Evolutionary conservation across 2,888 invertebrate genomes (phyloP), one percentile per base, ranked within the genome.

Genomic region (Epistrophella euchroma): DNA sequence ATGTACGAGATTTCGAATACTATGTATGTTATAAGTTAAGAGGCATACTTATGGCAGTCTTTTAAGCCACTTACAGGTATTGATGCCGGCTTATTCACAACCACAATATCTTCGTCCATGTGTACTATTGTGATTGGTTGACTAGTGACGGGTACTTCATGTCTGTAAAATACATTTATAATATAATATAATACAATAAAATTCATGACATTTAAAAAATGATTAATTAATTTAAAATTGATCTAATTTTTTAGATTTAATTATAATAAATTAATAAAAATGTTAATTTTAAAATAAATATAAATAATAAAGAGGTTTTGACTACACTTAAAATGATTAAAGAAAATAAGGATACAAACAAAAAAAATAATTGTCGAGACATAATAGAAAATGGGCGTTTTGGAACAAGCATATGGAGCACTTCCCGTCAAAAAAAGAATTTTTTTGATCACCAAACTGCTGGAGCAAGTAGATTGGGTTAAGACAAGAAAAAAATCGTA

Each of bases 81-180:
- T 94, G 99, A 99, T 94, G 98, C 97, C 93, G 99, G 99, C 96
- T 99, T 99, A 96, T 99, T 98, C 94, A 99, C 97, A 94, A 99
- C 99, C 94, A 99, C 96, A 94, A 99, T 95, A 95, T 99, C 98
- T 94, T 98, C 98, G 94, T 97, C 98, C 95, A 98, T 97, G 94
- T 97, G 97, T 93, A 99, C 96, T 94, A 99, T 97, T 94, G 97
- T 96, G 95, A 99, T 97, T 94, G 97, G 96, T 95, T 97, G 96
- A 94, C 97, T 97, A 94, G 98, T 96, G 94, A 99, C 98, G 93
- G 99, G 98, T 94, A 98, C 97, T 96, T 99, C 99, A 95, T 99
- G 99, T 96, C 98, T 98, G 96, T 93, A 96, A 95, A 94, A 88
- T 86, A 77, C 62, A 83, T 88, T 83, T 84, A 81, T 71, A 82